Conservation (phyloP, 2,797 vertebrate genomes). For the Lepilemur ruficaudatus region DNA sequence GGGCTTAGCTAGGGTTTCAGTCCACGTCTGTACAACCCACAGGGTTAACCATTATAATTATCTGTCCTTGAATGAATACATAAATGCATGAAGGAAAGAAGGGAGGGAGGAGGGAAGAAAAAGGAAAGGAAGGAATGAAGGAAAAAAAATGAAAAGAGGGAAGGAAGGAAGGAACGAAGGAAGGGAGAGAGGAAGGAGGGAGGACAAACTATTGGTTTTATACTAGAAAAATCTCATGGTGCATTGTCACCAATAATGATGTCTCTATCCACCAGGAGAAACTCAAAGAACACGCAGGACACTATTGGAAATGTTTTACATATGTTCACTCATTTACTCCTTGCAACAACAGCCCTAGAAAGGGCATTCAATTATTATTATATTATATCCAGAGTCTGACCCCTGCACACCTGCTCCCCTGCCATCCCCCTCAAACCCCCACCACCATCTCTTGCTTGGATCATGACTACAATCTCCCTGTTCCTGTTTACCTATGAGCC, state of each 20-base stretch:
- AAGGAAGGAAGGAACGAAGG: not conserved
- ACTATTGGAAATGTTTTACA: not conserved
- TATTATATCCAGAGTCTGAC: not conserved
- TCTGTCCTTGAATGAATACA: not conserved
- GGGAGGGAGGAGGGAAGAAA: not conserved
- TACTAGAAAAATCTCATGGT: not conserved
- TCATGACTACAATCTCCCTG: not conserved
- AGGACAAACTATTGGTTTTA: not conserved
- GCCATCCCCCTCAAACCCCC: not conserved
- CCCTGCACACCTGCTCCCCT: not conserved
- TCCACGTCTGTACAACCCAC: not conserved
- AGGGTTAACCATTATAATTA: too few relatives aligned
- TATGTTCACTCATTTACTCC: not conserved
- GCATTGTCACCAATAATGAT: fast-evolving
- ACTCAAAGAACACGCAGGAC: not conserved
- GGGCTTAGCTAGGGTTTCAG: not conserved
- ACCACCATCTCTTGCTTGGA: not conserved
- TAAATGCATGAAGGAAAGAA: not conserved
- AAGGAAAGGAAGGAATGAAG: too few relatives aligned
- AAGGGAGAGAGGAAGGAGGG: not conserved
- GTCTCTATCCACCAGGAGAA: not conserved
- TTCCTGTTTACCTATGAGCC: not conserved
- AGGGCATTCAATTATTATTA: not conserved
- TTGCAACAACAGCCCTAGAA: not conserved
- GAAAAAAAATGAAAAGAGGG: too few relatives aligned